These are phyloP conservation scores for Coleophora flavipennella DNA, from an alignment of 2,888 invertebrate genomes.

Conservation along the genomic window DNA sequence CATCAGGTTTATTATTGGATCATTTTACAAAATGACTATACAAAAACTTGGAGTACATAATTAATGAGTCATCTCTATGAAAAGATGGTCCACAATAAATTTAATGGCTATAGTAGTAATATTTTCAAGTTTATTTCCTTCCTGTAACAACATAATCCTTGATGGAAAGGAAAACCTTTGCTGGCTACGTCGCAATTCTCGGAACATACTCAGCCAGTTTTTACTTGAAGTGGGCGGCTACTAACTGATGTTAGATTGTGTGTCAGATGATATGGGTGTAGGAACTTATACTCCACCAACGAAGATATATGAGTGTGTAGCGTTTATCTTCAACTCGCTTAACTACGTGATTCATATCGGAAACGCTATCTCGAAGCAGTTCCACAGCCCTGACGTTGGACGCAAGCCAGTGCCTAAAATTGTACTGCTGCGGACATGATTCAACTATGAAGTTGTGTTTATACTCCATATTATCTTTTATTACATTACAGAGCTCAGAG, in stretches of 20 bases:
- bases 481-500: slow-evolving; percentile 31
- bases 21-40: too few species aligned
- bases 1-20: too few species aligned
- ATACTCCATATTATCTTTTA: slow-evolving; percentile 41
- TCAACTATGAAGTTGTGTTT: slow-evolving; percentile 39
- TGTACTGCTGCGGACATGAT: slow-evolving; percentile 45
- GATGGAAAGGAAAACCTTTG: slow-evolving; percentile 27
- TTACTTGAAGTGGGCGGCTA: slow-evolving; percentile 53
- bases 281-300: slow-evolving; percentile 45
- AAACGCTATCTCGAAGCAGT: slow-evolving; percentile 35
- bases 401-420: slow-evolving; percentile 54
- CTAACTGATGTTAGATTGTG: slow-evolving; percentile 46
- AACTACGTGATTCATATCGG: slow-evolving; percentile 42
- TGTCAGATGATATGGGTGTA: slow-evolving; percentile 57
- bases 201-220: slow-evolving; percentile 43
- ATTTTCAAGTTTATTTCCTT: too few species aligned
- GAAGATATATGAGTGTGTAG: slow-evolving; percentile 31
- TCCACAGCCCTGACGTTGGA: slow-evolving; percentile 47
- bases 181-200: slow-evolving; percentile 31
- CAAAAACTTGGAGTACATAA: too few species aligned
- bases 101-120: too few species aligned
- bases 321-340: slow-evolving; percentile 41
- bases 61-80: too few species aligned
- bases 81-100: too few species aligned
- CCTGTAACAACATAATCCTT: slow-evolving; percentile 38